Conservation (phyloP, 1,140 invertebrate species). For the Temnothorax curvispinosus region DNA sequence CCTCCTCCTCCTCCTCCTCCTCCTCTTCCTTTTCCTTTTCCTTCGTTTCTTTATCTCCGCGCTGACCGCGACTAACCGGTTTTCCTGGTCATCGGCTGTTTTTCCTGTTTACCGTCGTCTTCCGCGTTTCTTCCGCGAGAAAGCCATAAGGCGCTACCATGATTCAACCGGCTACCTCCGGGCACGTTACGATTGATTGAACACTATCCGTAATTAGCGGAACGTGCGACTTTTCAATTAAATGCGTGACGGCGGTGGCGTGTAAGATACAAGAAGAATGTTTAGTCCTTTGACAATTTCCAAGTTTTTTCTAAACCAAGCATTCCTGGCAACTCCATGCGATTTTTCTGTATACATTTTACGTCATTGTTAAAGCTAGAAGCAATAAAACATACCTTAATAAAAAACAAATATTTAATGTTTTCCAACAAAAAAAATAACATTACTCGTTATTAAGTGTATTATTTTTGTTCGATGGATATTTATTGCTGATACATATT, state of each 20-base stretch:
- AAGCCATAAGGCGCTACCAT: background rate
- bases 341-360: background rate
- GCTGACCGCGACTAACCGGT: conserved; percentile 11
- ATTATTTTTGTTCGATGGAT: background rate
- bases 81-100: conserved; percentile 29
- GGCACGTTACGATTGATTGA: background rate
- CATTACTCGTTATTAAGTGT: background rate
- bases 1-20: conserved; percentile 9
- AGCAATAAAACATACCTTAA: background rate
- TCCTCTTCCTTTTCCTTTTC: conserved; percentile 24
- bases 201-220: conserved; percentile 12
- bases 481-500: conserved; percentile 11
- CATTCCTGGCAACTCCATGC: background rate
- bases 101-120: conserved; percentile 25
- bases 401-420: background rate
- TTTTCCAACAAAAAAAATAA: background rate
- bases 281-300: background rate
- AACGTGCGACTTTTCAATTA: conserved; percentile 27
- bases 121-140: conserved; percentile 12
- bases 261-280: background rate
- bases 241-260: background rate
- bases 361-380: background rate
- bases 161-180: background rate
- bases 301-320: background rate
- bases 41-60: conserved; percentile 28